Percentiles rank a stretch among this genome's conserved stretches.
These are phyloP conservation scores for Lithobates sylvaticus DNA, from an alignment of 2,797 vertebrate species.

Conservation along the genomic window DNA sequence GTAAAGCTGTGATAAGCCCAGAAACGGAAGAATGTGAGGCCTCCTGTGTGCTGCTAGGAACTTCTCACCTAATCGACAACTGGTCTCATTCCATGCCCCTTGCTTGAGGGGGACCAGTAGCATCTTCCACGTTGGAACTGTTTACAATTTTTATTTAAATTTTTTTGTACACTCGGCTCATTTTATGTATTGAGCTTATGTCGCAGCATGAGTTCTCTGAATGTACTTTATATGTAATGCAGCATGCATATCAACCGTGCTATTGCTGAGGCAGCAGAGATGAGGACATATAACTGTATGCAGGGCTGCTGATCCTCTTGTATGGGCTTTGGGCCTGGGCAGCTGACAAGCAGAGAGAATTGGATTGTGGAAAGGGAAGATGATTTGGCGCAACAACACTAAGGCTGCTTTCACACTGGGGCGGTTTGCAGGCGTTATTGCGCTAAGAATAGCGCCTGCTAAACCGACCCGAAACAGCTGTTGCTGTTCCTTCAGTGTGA, in stretches of 20 bases:
- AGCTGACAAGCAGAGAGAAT: too few species aligned
- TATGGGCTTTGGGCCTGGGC: too few species aligned
- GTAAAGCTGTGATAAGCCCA: constrained; percentile 76
- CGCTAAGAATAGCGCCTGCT: too few species aligned
- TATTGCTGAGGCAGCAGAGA: background rate
- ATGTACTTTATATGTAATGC: constrained; percentile 47
- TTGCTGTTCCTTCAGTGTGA: too few species aligned
- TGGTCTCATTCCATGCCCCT: constrained; percentile 66
- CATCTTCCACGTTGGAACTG: constrained; percentile 42
- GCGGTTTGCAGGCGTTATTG: too few species aligned
- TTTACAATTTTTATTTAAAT: constrained; percentile 6
- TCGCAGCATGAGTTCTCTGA: constrained; percentile 61
- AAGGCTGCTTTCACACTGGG: too few species aligned
- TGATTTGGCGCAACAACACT: too few species aligned
- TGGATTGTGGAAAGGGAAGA: too few species aligned
- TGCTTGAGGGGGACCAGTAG: constrained; percentile 53
- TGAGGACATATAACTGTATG: background rate
- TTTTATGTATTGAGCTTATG: constrained; percentile 58
- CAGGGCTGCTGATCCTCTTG: too few species aligned
- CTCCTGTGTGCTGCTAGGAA: constrained; percentile 26
- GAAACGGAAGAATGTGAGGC: constrained; percentile 61
- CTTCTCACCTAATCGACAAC: constrained; percentile 58
- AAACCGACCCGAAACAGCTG: too few species aligned
- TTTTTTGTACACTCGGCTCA: constrained; percentile 40
- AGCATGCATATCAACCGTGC: background rate